A percentile compares a stretch with the other conserved stretches of the same genome.
These are phyloP conservation scores for Cydia fagiglandana DNA, from an alignment of 1,140 invertebrate genomes.

Conservation along the genomic window DNA sequence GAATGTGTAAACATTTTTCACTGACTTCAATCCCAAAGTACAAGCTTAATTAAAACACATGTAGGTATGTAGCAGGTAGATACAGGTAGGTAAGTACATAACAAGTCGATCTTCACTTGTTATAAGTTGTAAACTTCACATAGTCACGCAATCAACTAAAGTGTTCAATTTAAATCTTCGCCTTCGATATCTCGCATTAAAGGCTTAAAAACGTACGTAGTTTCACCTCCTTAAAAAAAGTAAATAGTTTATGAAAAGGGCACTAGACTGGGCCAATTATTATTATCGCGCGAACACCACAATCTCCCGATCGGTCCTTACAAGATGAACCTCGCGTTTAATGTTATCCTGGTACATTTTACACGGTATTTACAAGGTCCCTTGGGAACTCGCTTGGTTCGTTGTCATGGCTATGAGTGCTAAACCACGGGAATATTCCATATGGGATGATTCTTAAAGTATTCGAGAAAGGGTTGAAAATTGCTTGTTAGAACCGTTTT, in stretches of 20 bases:
- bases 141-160: slow-evolving; percentile 41
- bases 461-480: not conserved
- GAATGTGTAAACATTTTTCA: not conserved
- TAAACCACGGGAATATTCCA: not conserved
- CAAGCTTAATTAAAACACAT: too few species aligned
- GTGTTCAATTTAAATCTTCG: slow-evolving; percentile 28
- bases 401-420: slow-evolving; percentile 35
- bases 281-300: slow-evolving; percentile 41
- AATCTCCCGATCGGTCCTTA: slow-evolving; percentile 30
- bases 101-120: not conserved
- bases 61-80: not conserved
- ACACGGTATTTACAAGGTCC: slow-evolving; percentile 56
- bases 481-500: not conserved
- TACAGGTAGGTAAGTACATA: not conserved
- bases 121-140: not conserved
- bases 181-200: slow-evolving; percentile 24
- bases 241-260: slow-evolving; percentile 42
- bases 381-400: slow-evolving; percentile 35
- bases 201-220: slow-evolving; percentile 35
- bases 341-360: slow-evolving; percentile 60
- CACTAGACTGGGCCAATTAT: slow-evolving; percentile 46
- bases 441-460: not conserved
- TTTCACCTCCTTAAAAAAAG: slow-evolving; percentile 40
- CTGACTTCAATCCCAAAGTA: not conserved
- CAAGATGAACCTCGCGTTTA: slow-evolving; percentile 39